Conservation (phyloP, 2,888 invertebrate species). For the Cylloceria caligata region DNA sequence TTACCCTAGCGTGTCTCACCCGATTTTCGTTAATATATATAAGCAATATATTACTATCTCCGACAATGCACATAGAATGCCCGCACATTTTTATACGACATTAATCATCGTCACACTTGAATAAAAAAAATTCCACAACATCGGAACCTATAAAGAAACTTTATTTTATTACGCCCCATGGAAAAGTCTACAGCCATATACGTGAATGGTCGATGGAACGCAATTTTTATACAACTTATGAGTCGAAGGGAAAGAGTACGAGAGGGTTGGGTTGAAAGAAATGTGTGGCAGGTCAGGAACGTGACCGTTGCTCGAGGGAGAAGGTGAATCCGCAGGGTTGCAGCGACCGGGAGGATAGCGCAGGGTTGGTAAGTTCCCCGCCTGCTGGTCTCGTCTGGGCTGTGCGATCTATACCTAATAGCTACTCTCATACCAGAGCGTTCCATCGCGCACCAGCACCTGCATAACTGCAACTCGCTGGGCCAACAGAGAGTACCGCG, state of each 20-base stretch:
- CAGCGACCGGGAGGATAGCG: constrained; percentile 18
- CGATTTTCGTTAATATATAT: neutral
- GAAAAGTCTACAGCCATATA: constrained; percentile 3
- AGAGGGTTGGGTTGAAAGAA: constrained; percentile 45
- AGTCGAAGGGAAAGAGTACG: constrained; percentile 44
- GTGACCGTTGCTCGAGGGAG: constrained; percentile 54
- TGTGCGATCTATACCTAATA: constrained; percentile 42
- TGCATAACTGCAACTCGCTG: constrained; percentile 71
- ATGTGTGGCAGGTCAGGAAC: constrained; percentile 65
- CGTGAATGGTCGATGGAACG: constrained; percentile 27
- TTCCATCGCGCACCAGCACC: constrained; percentile 64
- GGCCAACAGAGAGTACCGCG: constrained; percentile 35
- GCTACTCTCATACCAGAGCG: constrained; percentile 41
- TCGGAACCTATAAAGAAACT: constrained; percentile 50
- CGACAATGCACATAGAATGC: neutral
- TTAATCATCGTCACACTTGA: constrained; percentile 43
- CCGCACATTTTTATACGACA: constrained; percentile 18
- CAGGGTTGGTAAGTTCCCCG: constrained; percentile 44
- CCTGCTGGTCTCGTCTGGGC: constrained; percentile 27
- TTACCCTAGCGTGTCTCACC: no score
- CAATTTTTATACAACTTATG: constrained; percentile 63
- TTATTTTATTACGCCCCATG: constrained; percentile 54
- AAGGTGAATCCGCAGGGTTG: neutral
- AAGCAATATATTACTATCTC: neutral
- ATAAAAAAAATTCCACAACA: neutral